Conservation (phyloP, 2,797 vertebrate species). For the Pipistrellus pipistrellus region DNA sequence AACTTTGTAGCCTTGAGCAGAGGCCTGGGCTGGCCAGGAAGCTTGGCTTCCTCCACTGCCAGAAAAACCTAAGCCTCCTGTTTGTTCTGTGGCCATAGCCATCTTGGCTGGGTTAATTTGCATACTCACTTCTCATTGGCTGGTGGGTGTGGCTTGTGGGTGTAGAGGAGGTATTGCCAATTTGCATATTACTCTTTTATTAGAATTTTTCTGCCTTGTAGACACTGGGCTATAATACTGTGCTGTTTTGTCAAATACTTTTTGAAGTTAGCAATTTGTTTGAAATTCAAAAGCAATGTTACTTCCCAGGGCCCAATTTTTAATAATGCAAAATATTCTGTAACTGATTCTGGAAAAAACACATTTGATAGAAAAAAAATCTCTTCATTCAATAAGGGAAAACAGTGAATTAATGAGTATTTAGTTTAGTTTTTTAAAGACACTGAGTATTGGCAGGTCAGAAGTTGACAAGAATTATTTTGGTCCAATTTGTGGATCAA, state of each 20-base stretch:
- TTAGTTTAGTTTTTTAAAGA: slow-evolving; percentile 65
- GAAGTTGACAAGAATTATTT: slow-evolving; percentile 87
- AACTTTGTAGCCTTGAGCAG: too few species aligned
- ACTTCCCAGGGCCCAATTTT: slow-evolving; percentile 46
- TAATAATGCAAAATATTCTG: slow-evolving; percentile 70
- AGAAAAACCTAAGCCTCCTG: too few species aligned
- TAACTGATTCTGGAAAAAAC: slow-evolving; percentile 62
- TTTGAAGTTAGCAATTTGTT: slow-evolving; percentile 70
- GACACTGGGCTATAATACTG: neutral
- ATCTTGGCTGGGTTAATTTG: too few species aligned
- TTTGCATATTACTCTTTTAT: too few species aligned
- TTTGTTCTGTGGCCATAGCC: too few species aligned
- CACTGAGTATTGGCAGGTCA: slow-evolving; percentile 83
- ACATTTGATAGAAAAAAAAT: slow-evolving; percentile 65
- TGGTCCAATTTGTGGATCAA: slow-evolving; percentile 88
- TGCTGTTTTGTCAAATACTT: slow-evolving; percentile 30
- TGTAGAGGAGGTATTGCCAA: too few species aligned
- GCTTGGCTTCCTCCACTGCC: too few species aligned
- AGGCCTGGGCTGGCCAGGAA: too few species aligned
- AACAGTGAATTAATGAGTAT: slow-evolving; percentile 76
- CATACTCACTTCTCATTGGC: too few species aligned
- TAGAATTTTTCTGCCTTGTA: neutral
- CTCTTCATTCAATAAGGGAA: slow-evolving; percentile 67
- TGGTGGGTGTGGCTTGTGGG: too few species aligned
- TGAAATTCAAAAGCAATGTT: slow-evolving; percentile 69